These are phyloP conservation scores for Paralichthys olivaceus DNA, from an alignment of 2,113 vertebrate species.

Conservation along the genomic window DNA sequence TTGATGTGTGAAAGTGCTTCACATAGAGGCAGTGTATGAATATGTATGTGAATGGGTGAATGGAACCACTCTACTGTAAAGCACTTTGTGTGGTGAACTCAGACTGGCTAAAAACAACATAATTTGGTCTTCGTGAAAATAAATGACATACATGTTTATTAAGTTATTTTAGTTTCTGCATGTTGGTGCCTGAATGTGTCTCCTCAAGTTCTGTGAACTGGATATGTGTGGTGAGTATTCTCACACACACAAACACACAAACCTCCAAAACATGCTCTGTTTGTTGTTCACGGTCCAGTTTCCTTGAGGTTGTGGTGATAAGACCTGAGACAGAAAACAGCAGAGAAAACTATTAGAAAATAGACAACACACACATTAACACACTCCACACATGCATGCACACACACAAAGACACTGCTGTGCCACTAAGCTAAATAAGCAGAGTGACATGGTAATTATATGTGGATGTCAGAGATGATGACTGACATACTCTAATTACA, in stretches of 20 bases:
- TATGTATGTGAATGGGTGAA: too few relatives aligned
- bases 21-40: too few relatives aligned
- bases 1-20: too few relatives aligned
- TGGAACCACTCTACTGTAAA: too few relatives aligned
- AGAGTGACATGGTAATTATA: slow-evolving; percentile 15
- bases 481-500: slow-evolving; percentile 11
- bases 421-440: slow-evolving; percentile 6
- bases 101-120: too few relatives aligned
- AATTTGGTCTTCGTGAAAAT: too few relatives aligned
- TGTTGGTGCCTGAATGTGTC: not conserved
- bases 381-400: slow-evolving; percentile 21
- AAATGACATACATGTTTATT: too few relatives aligned
- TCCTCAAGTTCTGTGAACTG: too few relatives aligned
- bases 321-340: slow-evolving; percentile 84
- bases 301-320: slow-evolving; percentile 94
- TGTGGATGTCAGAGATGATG: slow-evolving; percentile 12
- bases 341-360: slow-evolving; percentile 19
- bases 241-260: slow-evolving; percentile 37
- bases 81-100: too few relatives aligned
- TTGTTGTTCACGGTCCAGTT: slow-evolving; percentile 95
- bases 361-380: slow-evolving; percentile 29
- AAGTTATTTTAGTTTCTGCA: not conserved
- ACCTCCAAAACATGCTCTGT: slow-evolving; percentile 96
- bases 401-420: not conserved
- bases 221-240: not conserved